A percentile compares a stretch with the other conserved stretches of the same genome.
Evolutionary conservation across 2,113 vertebrate species (phyloP).

Genomic region (Chrysochloris asiatica): DNA sequence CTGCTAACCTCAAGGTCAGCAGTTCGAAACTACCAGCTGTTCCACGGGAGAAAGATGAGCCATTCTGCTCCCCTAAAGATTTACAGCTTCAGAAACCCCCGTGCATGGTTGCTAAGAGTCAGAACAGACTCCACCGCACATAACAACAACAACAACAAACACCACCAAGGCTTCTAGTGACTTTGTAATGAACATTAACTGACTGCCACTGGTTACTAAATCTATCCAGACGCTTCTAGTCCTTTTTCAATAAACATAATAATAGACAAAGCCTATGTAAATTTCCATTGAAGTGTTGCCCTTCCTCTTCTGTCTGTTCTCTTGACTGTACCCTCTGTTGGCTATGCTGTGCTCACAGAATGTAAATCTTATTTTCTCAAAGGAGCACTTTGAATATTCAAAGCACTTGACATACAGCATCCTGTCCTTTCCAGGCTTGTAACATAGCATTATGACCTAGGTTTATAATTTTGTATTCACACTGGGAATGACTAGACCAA

Average conservation of each 20-base stretch:
- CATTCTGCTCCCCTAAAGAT: too few relatives aligned
- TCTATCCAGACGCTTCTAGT: slow-evolving; percentile 48
- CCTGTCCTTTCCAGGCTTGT: slow-evolving; percentile 52
- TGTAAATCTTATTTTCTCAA: slow-evolving; percentile 63
- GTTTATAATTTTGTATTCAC: slow-evolving; percentile 26
- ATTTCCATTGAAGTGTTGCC: slow-evolving; percentile 63
- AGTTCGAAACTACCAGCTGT: too few relatives aligned
- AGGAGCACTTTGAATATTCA: slow-evolving; percentile 58
- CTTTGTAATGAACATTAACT: slow-evolving; percentile 64
- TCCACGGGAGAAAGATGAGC: too few relatives aligned
- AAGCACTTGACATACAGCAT: slow-evolving; percentile 42
- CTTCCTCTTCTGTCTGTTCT: slow-evolving; percentile 38
- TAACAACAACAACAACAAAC: too few relatives aligned
- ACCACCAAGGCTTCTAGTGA: too few relatives aligned
- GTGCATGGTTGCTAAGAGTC: too few relatives aligned
- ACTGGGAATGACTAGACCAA: slow-evolving; percentile 1
- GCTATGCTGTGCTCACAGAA: slow-evolving; percentile 51
- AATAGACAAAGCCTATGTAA: slow-evolving; percentile 62
- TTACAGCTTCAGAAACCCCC: too few relatives aligned
- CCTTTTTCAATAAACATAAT: slow-evolving; percentile 66
- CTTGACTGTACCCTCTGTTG: background rate
- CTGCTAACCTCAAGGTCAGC: too few relatives aligned
- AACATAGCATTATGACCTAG: slow-evolving; percentile 30
- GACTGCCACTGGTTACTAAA: slow-evolving; percentile 41
- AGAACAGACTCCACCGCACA: too few relatives aligned